Evolutionary conservation across 1,140 invertebrate species (phyloP).

Genomic region (Brachionus rotundiformis): DNA sequence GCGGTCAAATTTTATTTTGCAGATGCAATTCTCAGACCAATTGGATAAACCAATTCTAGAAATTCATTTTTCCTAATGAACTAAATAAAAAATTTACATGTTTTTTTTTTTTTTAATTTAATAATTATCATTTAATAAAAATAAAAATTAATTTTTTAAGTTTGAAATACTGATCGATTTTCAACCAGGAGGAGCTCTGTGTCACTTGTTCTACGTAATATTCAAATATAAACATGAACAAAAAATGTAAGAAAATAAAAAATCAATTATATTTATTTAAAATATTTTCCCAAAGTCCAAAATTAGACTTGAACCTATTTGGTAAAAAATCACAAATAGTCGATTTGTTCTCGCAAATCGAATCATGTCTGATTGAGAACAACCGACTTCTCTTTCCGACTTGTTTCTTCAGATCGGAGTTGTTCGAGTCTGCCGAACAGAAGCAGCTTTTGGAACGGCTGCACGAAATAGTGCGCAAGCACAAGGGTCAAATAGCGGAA

Average conservation of each 20-base stretch:
- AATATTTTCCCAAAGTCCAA: slow-evolving; percentile 13
- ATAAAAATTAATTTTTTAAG: not conserved
- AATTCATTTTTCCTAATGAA: too few relatives aligned
- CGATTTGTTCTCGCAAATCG: slow-evolving; percentile 17
- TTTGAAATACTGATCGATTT: slow-evolving; percentile 49
- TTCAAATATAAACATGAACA: slow-evolving; percentile 45
- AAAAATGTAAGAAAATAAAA: slow-evolving; percentile 27
- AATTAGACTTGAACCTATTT: slow-evolving; percentile 35
- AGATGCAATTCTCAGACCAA: too few relatives aligned
- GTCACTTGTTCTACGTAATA: slow-evolving; percentile 35
- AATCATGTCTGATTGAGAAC: slow-evolving; percentile 40
- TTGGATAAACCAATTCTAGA: too few relatives aligned
- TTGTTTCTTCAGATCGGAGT: slow-evolving; percentile 29
- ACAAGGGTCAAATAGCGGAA: slow-evolving; percentile 28
- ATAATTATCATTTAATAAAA: not conserved
- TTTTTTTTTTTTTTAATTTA: too few relatives aligned
- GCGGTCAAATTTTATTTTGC: too few relatives aligned
- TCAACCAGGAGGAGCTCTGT: slow-evolving; percentile 40
- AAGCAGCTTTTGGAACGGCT: not conserved
- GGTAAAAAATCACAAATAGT: slow-evolving; percentile 47
- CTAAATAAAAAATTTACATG: too few relatives aligned
- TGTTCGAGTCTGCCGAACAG: slow-evolving; percentile 1
- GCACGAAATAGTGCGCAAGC: slow-evolving; percentile 38
- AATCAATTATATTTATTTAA: not conserved
- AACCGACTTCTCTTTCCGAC: slow-evolving; percentile 43